Evolutionary conservation across 2,797 vertebrate genomes (phyloP).

Genomic region (Hyperoplus lanceolatus): DNA sequence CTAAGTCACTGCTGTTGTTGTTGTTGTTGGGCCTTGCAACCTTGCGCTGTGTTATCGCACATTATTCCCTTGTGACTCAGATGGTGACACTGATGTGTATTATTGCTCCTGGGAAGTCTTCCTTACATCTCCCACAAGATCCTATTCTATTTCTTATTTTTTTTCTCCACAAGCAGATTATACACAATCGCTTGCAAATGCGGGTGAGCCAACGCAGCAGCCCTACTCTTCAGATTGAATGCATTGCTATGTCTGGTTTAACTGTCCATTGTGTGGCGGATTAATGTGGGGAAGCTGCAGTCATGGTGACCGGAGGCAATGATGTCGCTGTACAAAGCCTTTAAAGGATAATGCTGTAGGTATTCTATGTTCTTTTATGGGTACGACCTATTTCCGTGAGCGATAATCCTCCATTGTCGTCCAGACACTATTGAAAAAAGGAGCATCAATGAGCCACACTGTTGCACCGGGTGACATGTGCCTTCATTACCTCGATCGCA

Average conservation of each 20-base stretch:
- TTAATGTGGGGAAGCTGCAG: slow-evolving; percentile 5
- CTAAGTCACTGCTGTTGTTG: slow-evolving; percentile 34
- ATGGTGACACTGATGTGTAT: slow-evolving; percentile 66
- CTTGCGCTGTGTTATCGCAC: slow-evolving; percentile 40
- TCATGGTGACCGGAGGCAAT: not conserved
- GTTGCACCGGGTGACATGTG: no score
- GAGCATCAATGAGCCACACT: not conserved
- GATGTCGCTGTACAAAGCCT: not conserved
- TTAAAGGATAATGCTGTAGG: slow-evolving; percentile 5
- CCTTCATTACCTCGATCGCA: not conserved
- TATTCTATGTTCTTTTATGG: not conserved
- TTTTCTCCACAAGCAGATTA: slow-evolving; percentile 62
- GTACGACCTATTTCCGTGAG: not conserved
- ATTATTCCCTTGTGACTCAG: slow-evolving; percentile 56
- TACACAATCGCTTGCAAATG: slow-evolving; percentile 41
- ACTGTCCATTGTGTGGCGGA: slow-evolving; percentile 19
- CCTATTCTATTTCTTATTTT: slow-evolving; percentile 11
- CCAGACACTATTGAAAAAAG: not conserved
- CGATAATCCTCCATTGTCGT: not conserved
- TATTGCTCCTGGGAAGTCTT: slow-evolving; percentile 62
- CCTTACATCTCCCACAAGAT: slow-evolving; percentile 40
- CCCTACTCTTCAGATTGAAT: slow-evolving; percentile 32
- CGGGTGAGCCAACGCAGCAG: slow-evolving; percentile 20
- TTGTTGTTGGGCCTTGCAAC: slow-evolving; percentile 44
- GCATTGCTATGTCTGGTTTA: slow-evolving; percentile 9